Conservation (phyloP, 92 coral and sea anemone species). For the Phenganax stokvisi region DNA sequence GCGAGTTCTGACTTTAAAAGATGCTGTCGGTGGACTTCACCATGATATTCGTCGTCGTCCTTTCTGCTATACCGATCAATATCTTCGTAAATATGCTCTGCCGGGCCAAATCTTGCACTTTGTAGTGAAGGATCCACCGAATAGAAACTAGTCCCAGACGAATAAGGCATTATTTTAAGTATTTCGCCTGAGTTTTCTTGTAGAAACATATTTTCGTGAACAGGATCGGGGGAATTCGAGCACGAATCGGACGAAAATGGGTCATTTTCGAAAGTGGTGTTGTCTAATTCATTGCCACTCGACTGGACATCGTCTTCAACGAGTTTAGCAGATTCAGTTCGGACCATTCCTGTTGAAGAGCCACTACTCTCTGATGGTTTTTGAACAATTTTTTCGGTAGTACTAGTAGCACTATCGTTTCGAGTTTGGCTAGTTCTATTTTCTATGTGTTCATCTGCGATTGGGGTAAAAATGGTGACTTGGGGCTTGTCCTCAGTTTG, state of each 20-base stretch:
- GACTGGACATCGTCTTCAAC: slow-evolving; percentile 14
- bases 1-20: background rate
- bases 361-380: background rate
- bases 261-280: slow-evolving; percentile 1
- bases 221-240: slow-evolving; percentile 28
- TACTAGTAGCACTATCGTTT: background rate
- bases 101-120: slow-evolving; percentile 10
- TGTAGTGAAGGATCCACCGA: slow-evolving; percentile 11
- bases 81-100: slow-evolving; percentile 38
- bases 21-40: background rate
- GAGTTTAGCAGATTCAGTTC: background rate
- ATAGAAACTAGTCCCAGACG: slow-evolving; percentile 16
- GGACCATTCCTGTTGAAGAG: background rate
- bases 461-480: slow-evolving; percentile 31
- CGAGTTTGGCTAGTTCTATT: background rate
- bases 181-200: slow-evolving; percentile 23
- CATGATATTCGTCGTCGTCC: background rate
- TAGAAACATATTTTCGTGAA: background rate
- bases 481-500: background rate
- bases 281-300: slow-evolving; percentile 32
- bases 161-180: slow-evolving; percentile 25
- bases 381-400: background rate
- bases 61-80: background rate
- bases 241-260: slow-evolving; percentile 28
- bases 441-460: slow-evolving; percentile 15